Conservation (phyloP, 2,113 vertebrate species). For the Labrus mixtus region DNA sequence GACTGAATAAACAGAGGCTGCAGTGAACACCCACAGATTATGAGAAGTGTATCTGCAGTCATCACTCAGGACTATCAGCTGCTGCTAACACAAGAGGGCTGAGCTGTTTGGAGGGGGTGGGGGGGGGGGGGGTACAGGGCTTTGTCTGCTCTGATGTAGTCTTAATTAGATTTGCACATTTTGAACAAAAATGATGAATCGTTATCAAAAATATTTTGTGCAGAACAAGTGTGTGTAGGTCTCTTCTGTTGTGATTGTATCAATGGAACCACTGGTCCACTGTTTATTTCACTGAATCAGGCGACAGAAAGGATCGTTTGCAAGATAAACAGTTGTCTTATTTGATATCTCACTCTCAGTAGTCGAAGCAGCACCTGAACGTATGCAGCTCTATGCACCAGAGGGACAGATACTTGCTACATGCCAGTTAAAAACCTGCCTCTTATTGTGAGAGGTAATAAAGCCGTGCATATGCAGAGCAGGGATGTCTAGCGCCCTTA, state of each 20-base stretch:
- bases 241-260: no score
- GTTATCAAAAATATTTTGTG: no score
- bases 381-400: constrained; percentile 14
- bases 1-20: constrained; percentile 55
- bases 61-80: constrained; percentile 46
- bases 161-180: no score
- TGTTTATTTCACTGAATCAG: constrained; percentile 12
- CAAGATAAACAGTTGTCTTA: constrained; percentile 67
- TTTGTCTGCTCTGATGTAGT: not conserved
- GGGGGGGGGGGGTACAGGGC: constrained; percentile 16
- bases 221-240: no score
- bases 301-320: constrained; percentile 47
- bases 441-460: constrained; percentile 61
- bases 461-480: constrained; percentile 57
- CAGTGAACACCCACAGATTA: constrained; percentile 40
- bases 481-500: constrained; percentile 46
- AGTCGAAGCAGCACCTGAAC: constrained; percentile 37
- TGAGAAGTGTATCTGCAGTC: constrained; percentile 53
- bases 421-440: constrained; percentile 52
- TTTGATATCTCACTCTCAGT: constrained; percentile 60
- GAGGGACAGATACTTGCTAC: constrained; percentile 43
- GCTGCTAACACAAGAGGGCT: constrained; percentile 30
- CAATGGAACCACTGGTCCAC: not conserved
- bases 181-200: no score
- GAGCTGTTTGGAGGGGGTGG: constrained; percentile 20